A percentile compares a stretch with the other conserved stretches of the same genome.
Conservation (phyloP, 2,888 invertebrate species). For the Cetonia aurata region DNA sequence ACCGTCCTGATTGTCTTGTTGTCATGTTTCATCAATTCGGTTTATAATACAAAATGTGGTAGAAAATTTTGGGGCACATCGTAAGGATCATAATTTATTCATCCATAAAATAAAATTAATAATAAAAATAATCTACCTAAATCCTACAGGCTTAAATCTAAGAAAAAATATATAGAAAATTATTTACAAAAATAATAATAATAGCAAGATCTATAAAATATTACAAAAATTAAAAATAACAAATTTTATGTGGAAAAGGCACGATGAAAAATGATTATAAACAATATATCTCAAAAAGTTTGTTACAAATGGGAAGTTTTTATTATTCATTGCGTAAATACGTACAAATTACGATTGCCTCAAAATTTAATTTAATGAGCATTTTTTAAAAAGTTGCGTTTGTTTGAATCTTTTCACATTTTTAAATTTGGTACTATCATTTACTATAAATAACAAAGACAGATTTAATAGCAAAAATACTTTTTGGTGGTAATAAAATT, state of each 20-base stretch:
- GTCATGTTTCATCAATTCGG: slow-evolving; percentile 15
- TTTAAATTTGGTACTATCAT: no score
- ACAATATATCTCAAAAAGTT: slow-evolving; percentile 5
- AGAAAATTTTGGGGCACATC: no score
- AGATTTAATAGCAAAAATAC: no score
- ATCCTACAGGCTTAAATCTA: slow-evolving; percentile 18
- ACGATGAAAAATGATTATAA: slow-evolving; percentile 46
- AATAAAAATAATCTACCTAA: slow-evolving; percentile 37
- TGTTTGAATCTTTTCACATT: no score
- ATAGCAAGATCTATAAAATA: slow-evolving; percentile 58
- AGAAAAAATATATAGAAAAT: slow-evolving; percentile 50
- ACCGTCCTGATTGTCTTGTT: slow-evolving; percentile 26
- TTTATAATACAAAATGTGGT: not conserved
- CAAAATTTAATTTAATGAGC: no score
- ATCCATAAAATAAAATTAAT: slow-evolving; percentile 28
- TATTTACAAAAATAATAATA: slow-evolving; percentile 49
- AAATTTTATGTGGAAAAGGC: slow-evolving; percentile 54
- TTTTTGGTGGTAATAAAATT: no score
- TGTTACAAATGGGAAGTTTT: slow-evolving; percentile 43
- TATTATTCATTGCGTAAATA: no score
- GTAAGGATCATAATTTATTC: slow-evolving; percentile 20
- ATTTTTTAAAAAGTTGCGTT: no score
- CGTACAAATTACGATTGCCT: no score
- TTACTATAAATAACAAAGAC: no score
- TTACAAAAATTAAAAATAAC: slow-evolving; percentile 58